phyloP scores from a whole-genome alignment of 2,113 vertebrate genomes.

The Rhegmatorhina hoffmannsi region DNA sequence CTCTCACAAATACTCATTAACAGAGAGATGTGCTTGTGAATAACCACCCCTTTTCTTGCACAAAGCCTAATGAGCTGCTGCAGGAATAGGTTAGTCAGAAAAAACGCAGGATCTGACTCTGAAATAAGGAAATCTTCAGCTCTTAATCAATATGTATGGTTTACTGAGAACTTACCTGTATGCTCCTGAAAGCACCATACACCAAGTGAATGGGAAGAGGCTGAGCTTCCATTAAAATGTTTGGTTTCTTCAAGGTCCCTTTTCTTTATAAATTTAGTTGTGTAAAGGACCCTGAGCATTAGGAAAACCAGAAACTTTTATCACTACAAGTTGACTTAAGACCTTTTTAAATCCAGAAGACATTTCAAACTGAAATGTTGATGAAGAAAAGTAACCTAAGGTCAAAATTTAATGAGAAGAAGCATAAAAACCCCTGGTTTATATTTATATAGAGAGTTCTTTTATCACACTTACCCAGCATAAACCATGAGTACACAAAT shows the following conservation, averaged over 20 bases:
- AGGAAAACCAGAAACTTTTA: not conserved
- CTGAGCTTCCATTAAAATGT: not conserved
- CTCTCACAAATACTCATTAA: not conserved
- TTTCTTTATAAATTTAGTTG: not conserved
- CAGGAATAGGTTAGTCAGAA: not conserved
- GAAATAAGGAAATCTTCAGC: not conserved
- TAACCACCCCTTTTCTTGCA: not conserved
- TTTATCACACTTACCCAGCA: not conserved
- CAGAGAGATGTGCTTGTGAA: not conserved
- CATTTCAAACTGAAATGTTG: not conserved
- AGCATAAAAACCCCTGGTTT: not conserved
- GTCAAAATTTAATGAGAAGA: not conserved
- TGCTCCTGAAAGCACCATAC: not conserved
- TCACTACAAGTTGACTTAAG: not conserved
- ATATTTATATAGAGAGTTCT: not conserved
- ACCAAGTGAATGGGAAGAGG: not conserved
- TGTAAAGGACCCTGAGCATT: not conserved
- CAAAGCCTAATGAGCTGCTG: not conserved
- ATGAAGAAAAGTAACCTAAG: not conserved
- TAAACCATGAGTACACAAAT: not conserved
- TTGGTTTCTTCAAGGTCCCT: not conserved
- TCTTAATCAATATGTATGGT: not conserved
- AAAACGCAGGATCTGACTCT: not conserved
- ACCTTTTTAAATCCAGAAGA: not conserved
- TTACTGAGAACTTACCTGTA: not conserved